A percentile compares a stretch with the other conserved stretches of the same genome.
phyloP scores from a whole-genome alignment of 2,797 vertebrate genomes.

The Sebastes iracundus region DNA sequence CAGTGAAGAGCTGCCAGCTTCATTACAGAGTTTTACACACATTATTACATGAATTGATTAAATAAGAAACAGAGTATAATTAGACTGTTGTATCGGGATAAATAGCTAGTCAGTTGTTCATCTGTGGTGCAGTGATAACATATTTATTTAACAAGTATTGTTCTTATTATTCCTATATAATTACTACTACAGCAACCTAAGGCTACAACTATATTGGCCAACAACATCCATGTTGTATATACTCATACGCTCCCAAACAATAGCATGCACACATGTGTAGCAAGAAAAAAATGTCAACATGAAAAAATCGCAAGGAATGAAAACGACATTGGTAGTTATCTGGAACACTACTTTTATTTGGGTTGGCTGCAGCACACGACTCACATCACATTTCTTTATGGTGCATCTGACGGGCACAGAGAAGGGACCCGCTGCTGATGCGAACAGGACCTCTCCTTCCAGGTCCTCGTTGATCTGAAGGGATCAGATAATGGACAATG shows the following conservation, averaged over 20 bases:
- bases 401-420: slow-evolving; percentile 88
- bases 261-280: background rate
- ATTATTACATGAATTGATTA: slow-evolving; percentile 11
- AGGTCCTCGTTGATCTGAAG: slow-evolving; percentile 88
- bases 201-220: background rate
- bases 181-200: background rate
- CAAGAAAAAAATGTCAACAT: background rate
- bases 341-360: background rate
- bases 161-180: background rate
- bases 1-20: background rate
- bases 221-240: background rate
- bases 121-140: background rate
- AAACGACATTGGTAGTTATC: background rate
- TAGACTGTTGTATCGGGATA: background rate
- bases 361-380: slow-evolving; percentile 14
- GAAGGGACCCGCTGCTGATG: slow-evolving; percentile 86
- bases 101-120: background rate
- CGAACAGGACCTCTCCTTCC: slow-evolving; percentile 88
- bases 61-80: background rate
- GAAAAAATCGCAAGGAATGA: background rate
- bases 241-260: background rate
- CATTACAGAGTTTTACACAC: slow-evolving; percentile 11
- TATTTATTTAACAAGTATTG: background rate
- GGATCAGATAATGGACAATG: slow-evolving; percentile 8
- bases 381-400: slow-evolving; percentile 89